phyloP scores from a whole-genome alignment of 2,888 invertebrate species.

The Leptinotarsa rubiginosa region DNA sequence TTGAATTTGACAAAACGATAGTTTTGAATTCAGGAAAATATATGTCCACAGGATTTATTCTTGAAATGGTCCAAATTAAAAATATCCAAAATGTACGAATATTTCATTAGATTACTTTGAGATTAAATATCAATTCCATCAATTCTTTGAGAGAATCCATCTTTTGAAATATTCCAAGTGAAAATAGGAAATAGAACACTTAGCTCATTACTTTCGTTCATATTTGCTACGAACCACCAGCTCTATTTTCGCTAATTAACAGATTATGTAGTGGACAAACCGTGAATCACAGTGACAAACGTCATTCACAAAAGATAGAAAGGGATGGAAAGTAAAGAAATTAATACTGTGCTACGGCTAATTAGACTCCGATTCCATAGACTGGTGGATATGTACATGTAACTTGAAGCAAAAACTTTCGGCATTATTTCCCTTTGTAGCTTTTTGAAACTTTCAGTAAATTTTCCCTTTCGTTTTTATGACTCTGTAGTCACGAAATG shows the following conservation, averaged over 20 bases:
- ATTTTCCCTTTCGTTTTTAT: background rate
- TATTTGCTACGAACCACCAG: background rate
- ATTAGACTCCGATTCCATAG: constrained; percentile 17
- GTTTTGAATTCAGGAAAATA: too few species aligned
- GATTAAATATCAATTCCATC: too few species aligned
- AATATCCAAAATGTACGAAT: too few species aligned
- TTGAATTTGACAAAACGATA: too few species aligned
- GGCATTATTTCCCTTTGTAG: constrained; percentile 4
- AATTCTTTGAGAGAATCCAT: too few species aligned
- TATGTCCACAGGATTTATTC: too few species aligned
- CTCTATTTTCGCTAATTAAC: constrained; percentile 18
- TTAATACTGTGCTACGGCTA: constrained; percentile 9
- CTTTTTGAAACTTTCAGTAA: background rate
- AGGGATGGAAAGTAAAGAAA: constrained; percentile 5
- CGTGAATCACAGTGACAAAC: constrained; percentile 17
- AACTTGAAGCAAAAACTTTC: background rate
- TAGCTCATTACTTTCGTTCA: background rate
- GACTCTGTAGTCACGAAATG: background rate
- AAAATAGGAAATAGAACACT: too few species aligned
- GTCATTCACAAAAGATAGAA: background rate
- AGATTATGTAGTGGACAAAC: constrained; percentile 17
- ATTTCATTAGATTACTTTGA: too few species aligned
- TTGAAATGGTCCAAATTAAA: too few species aligned
- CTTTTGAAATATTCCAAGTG: too few species aligned
- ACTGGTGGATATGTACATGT: background rate